Conservation (phyloP, 2,888 invertebrate genomes). For the Melinopterus prodromus region DNA sequence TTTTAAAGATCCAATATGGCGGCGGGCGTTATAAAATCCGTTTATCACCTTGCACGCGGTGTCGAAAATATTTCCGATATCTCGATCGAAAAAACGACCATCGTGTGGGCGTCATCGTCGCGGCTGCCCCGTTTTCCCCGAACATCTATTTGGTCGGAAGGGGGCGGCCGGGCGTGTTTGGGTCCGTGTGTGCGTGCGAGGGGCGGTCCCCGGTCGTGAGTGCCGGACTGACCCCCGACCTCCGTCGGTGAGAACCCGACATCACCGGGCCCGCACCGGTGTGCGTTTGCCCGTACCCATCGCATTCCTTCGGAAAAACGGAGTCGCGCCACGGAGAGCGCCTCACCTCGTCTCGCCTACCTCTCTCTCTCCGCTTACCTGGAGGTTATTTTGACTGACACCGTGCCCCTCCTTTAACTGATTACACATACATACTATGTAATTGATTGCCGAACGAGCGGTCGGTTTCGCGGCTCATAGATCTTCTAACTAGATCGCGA, state of each 20-base stretch:
- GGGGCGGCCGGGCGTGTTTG: constrained; percentile 37
- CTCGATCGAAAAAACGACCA: neutral
- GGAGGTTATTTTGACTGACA: neutral
- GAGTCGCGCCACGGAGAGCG: neutral
- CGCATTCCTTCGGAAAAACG: constrained; percentile 11
- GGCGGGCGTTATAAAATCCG: too few relatives aligned
- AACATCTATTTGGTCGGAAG: neutral
- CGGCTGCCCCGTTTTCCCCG: constrained; percentile 9
- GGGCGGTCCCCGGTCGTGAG: constrained; percentile 52
- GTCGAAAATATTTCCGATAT: neutral
- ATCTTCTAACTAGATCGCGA: constrained; percentile 25
- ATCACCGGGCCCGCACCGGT: neutral
- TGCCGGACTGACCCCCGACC: constrained; percentile 51
- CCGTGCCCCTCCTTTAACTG: neutral
- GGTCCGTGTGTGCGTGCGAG: constrained; percentile 50
- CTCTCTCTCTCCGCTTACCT: constrained; percentile 17
- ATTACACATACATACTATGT: constrained; percentile 4
- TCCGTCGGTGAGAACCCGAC: constrained; percentile 28
- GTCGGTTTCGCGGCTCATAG: neutral
- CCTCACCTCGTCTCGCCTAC: neutral
- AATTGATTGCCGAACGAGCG: neutral
- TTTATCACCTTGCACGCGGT: neutral
- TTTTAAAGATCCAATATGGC: too few relatives aligned
- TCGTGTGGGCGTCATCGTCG: constrained; percentile 18
- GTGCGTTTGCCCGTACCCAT: neutral